Evolutionary conservation across 2,113 vertebrate genomes (phyloP).

Genomic region (Otus sunia): DNA sequence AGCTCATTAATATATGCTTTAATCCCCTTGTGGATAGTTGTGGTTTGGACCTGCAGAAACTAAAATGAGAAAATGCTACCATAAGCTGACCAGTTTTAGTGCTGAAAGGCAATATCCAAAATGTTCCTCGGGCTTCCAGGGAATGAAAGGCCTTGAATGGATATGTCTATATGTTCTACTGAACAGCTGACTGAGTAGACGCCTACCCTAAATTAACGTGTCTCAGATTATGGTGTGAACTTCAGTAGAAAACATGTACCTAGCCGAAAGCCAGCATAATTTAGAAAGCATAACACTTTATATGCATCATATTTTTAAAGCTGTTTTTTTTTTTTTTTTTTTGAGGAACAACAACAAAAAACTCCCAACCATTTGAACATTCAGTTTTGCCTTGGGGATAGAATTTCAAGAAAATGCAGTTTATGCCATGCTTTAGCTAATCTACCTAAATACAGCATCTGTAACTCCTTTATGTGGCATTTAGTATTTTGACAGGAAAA

Average conservation of each 20-base stretch:
- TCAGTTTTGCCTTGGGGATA: constrained; percentile 50
- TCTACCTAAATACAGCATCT: constrained; percentile 56
- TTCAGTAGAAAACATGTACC: constrained; percentile 8
- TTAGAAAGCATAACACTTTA: constrained; percentile 41
- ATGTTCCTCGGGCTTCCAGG: not conserved
- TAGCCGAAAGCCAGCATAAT: constrained; percentile 4
- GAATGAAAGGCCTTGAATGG: not conserved
- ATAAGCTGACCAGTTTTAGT: constrained; percentile 60
- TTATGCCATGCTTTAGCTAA: constrained; percentile 44
- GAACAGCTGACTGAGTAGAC: not conserved
- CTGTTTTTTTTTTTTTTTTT: not conserved
- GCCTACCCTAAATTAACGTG: not conserved
- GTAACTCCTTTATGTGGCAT: constrained; percentile 55
- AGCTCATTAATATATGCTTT: constrained; percentile 59
- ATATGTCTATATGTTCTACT: not conserved
- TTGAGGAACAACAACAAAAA: not conserved
- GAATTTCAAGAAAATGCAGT: constrained; percentile 14
- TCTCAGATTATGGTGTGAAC: not conserved
- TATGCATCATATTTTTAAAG: constrained; percentile 22
- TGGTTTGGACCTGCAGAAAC: constrained; percentile 61
- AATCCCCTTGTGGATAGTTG: constrained; percentile 50
- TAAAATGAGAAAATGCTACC: constrained; percentile 63
- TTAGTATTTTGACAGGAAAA: constrained; percentile 45
- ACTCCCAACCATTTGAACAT: not conserved
- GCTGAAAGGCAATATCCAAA: constrained; percentile 51